Evolutionary conservation across 2,113 vertebrate genomes (phyloP), one percentile per base, ranked within the genome.

Genomic region (Sylvietta virens): DNA sequence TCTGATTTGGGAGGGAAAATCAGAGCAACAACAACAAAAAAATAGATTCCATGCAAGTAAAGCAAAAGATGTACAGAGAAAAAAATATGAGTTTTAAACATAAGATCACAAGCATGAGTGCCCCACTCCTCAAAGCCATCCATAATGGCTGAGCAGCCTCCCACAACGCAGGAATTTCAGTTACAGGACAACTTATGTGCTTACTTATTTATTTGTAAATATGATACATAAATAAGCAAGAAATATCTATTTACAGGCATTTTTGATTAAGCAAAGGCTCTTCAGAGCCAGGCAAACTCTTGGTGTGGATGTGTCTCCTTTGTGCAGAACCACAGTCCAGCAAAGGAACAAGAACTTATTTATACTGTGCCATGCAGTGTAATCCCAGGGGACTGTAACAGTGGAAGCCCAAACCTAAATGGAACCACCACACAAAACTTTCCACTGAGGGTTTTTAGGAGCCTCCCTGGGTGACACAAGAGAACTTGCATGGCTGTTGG

Each of bases 401-500:
- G 15, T 7, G 15, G 10, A 57, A 70, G 19, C 21, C 47, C 65
- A 81, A 87, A 47, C 19, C 8, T 26, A 17, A 66, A 23, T 4
- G 31, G 20, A 53, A 67, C 37, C 62, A 13, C 4, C n/a, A 3
- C 26, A 23, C 7, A 17, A 39, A 64, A 60, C 6, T 51, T 30
- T 10, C 11, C 23, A 7, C 7, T 2, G 0, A 35, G n/a, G 2
- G 11, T 37, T 66, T 72, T 51, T 13, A 20, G 40, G 9, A 33
- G 9, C 7, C 11, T 33, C 10, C 19, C 15, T 0, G 1, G 35
- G 11, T 39, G 58, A 39, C 27, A 14, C 9, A 11, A 54, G 27
- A 54, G 60, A 33, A 11, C 21, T 31, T 13, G 45, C 17, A 21
- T 39, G 37, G 30, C 17, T 66, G 26, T 9, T 57, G 77, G 64